Evolutionary conservation across 2,113 vertebrate genomes (phyloP), one percentile per base, ranked within the genome.

Genomic region (Mesitornis unicolor): DNA sequence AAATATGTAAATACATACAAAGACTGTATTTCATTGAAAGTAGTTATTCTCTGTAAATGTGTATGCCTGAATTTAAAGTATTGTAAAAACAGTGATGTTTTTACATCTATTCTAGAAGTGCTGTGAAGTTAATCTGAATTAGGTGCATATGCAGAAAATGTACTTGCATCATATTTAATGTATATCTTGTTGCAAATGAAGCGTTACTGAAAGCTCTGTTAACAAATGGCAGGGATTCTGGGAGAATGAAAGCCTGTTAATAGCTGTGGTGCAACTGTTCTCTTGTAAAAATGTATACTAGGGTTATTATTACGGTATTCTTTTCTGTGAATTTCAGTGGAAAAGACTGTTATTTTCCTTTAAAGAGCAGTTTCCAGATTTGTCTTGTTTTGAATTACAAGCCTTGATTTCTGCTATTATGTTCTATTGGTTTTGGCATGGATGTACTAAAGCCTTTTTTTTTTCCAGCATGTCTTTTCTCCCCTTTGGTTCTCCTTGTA

Each of bases 401-500:
- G 93, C 96, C 97, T 96, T 98, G 90, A 94, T 96, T 98, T 98
- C 95, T 96, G 91, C 97, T 95, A 61, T 97, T 97, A 93, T 21
- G 96, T 98, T 98, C 88, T 95, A 82, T 98, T 98, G 89, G 95
- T 97, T 98, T 98, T 97, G 96, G 97, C 97, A 98, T 98, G 98
- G 94, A 93, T 96, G 96, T 97, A 98, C 97, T 98, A 97, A 98
- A 98, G 95, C 89, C 84, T 96, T 97, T 96, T 96, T 90, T 93
- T 96, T 98, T 97, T 95, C 96, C 90, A 98, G 98, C 98, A 97
- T 98, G 97, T 98, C 91, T 97, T 96, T 98, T 96, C 95, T 97
- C 93, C 91, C 94, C 98, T 96, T 98, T 98, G 98, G 97, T 98
- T 95, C 93, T 98, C 97, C 98, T 98, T 97, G 96, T 98, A 98